Percentiles rank a stretch among this genome's conserved stretches.
These are phyloP conservation scores for Triplophysa tibetana DNA, from an alignment of 2,113 vertebrate species.

Conservation along the genomic window DNA sequence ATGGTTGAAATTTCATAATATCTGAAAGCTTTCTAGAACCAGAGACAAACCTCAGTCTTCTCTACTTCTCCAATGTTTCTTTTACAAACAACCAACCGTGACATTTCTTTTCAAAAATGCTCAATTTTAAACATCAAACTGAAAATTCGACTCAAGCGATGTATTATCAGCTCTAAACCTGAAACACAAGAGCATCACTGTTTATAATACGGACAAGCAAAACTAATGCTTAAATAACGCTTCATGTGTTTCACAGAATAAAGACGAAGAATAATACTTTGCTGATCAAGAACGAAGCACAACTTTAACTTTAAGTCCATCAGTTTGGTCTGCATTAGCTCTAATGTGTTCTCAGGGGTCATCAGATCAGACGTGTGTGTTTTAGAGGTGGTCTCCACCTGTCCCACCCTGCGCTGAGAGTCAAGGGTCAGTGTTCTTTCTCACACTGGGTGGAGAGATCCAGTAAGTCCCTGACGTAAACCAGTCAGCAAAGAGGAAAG, in stretches of 20 bases:
- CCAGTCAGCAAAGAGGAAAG: conserved; percentile 58
- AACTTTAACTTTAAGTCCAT: neutral
- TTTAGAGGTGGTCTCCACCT: conserved; percentile 9
- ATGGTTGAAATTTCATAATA: no score
- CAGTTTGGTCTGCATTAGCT: neutral
- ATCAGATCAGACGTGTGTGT: conserved; percentile 7
- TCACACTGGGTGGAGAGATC: conserved; percentile 16
- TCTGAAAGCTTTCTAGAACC: no score
- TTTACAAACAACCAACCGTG: no score
- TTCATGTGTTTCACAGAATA: neutral
- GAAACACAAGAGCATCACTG: no score
- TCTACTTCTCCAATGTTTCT: no score
- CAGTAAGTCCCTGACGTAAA: conserved; percentile 35
- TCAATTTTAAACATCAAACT: no score
- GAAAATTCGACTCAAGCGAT: no score
- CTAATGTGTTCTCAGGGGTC: neutral
- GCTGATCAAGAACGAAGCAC: neutral
- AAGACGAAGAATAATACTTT: neutral
- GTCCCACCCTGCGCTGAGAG: conserved; percentile 10
- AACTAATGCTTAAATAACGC: no score
- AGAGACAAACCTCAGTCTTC: no score
- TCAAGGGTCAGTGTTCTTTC: conserved; percentile 2
- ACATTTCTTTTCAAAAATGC: no score
- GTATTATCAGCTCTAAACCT: no score
- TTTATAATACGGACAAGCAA: no score